phyloP scores from a whole-genome alignment of 64 coral and sea anemone genomes.

The Stichodactyla helianthus region DNA sequence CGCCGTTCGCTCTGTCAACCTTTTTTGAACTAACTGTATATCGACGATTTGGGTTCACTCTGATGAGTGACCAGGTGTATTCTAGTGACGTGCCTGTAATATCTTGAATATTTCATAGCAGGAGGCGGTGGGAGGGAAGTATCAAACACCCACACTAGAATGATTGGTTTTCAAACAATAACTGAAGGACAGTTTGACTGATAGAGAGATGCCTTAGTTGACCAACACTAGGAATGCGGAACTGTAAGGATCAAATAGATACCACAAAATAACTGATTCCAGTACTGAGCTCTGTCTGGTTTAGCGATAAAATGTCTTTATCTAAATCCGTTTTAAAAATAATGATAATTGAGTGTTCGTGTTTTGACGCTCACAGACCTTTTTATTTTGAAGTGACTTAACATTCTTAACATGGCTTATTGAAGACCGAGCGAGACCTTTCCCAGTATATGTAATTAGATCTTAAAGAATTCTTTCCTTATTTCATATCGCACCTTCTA shows the following conservation, averaged over 20 bases:
- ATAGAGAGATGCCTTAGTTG: not conserved
- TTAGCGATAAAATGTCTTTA: not conserved
- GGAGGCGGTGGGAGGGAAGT: not conserved
- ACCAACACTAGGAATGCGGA: not conserved
- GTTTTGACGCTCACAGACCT: too few species aligned
- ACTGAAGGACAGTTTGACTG: too few species aligned
- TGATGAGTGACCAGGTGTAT: too few species aligned
- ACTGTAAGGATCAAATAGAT: not conserved
- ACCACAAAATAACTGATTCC: not conserved
- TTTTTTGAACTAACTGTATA: too few species aligned
- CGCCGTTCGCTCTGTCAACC: too few species aligned
- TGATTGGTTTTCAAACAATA: not conserved
- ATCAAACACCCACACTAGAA: not conserved
- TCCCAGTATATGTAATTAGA: too few species aligned
- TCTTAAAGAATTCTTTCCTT: too few species aligned
- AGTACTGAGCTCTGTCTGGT: not conserved
- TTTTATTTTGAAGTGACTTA: too few species aligned
- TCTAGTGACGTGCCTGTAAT: not conserved
- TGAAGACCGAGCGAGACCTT: too few species aligned
- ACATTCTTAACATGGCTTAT: too few species aligned
- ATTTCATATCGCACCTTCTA: too few species aligned
- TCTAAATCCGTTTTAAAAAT: not conserved
- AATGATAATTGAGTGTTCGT: not conserved
- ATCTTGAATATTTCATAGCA: not conserved
- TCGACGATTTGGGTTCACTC: too few species aligned